Evolutionary conservation across 2,113 vertebrate genomes (phyloP).

Genomic region (Coracopsis vasa): DNA sequence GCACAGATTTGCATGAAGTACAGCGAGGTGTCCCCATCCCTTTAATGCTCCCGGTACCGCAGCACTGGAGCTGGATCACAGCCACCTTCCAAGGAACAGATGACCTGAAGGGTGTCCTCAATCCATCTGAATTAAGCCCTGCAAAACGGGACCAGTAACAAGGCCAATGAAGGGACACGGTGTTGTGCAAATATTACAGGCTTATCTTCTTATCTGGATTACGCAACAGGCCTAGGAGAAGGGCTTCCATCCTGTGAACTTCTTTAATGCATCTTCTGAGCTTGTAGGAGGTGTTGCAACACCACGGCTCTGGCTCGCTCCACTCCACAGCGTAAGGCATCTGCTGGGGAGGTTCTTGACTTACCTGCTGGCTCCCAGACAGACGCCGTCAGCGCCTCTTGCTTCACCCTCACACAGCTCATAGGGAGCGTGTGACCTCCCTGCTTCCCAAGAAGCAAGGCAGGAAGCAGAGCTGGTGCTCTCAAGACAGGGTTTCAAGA

Average conservation of each 20-base stretch:
- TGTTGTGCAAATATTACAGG: conserved; percentile 40
- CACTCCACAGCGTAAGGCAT: background rate
- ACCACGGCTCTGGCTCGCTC: background rate
- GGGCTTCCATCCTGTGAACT: conserved; percentile 30
- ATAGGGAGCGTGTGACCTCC: background rate
- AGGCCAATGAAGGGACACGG: conserved; percentile 14
- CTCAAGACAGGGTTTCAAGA: background rate
- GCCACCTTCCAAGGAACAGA: background rate
- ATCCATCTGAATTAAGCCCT: conserved; percentile 51
- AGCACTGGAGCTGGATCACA: background rate
- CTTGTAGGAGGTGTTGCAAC: conserved; percentile 25
- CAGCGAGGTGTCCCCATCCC: background rate
- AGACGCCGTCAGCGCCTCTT: background rate
- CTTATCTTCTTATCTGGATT: conserved; percentile 55
- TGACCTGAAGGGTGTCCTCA: conserved; percentile 40
- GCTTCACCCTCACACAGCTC: background rate
- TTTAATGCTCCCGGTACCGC: background rate
- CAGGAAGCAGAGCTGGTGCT: background rate
- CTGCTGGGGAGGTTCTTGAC: background rate
- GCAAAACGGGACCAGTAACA: conserved; percentile 15
- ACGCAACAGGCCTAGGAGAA: conserved; percentile 50
- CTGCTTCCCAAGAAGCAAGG: background rate
- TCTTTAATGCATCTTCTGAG: conserved; percentile 5
- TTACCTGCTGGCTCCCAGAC: conserved; percentile 27
- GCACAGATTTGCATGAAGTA: background rate